Evolutionary conservation across 2,113 vertebrate genomes (phyloP), one percentile per base, ranked within the genome.

Genomic region (Dasyornis broadbenti): DNA sequence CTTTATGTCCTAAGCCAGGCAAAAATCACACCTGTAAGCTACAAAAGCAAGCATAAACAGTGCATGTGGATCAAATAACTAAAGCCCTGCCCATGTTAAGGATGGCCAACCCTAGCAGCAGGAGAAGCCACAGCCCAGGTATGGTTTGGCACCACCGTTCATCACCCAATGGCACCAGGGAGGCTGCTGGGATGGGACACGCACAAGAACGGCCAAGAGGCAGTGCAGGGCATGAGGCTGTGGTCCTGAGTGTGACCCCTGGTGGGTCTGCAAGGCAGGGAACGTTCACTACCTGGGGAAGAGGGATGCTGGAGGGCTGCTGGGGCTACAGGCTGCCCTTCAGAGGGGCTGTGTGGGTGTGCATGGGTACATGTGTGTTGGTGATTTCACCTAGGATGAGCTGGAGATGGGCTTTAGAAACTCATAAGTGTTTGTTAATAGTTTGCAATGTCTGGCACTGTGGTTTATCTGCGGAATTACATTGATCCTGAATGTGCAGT

Each of bases 281-380:
- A 61, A 39, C 10, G 6, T 1, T 0, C 27, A 4, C 7, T 14
- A 10, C 20, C 22, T 1, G 2, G 14, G 10, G 9, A 28, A 19
- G 19, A 63, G 8, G 4, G 21, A 3, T 35, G 10, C 6, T 27
- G 59, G 27, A 14, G 3, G 16, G 54, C 2, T 52, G 16, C 11
- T 27, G 47, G 30, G 11, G 10, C 5, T 0, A 4, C 15, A 52
- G 39, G 13, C 8, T 65, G 39, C 26, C 28, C 10, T 3, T 63
- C 23, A 54, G 28, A 50, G 33, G 3, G 15, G 12, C 11, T 3
- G 6, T 4, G 7, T 39, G 21, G 1, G 7, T 17, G 17, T 50
- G 28, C 5, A 3, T 3, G 2, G 6, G 9, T 8, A 26, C 0
- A 0, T n/a, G 68, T 10, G 18, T 11, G 2, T 28, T 16, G 14